These are phyloP conservation scores for Chrysopa pallens DNA, from an alignment of 1,140 invertebrate species.

Conservation along the genomic window DNA sequence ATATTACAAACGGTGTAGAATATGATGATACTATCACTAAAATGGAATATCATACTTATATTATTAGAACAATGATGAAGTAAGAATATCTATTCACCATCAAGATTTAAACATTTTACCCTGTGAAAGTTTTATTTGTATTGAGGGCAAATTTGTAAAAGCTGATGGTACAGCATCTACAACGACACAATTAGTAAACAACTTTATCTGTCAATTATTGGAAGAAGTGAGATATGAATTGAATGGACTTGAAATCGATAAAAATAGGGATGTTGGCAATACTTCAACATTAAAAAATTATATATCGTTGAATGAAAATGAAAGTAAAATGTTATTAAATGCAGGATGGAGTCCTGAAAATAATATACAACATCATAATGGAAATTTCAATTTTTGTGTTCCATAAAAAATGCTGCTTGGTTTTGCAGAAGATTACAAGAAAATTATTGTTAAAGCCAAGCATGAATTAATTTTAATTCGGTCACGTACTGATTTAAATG, in stretches of 20 bases:
- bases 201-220: slow-evolving; percentile 17
- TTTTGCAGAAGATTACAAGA: slow-evolving; percentile 23
- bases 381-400: slow-evolving; percentile 15
- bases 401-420: slow-evolving; percentile 18
- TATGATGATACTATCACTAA: slow-evolving; percentile 16
- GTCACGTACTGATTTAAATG: slow-evolving; percentile 11
- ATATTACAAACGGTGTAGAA: slow-evolving; percentile 7
- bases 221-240: slow-evolving; percentile 21
- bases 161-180: slow-evolving; percentile 4
- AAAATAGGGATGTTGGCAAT: slow-evolving; percentile 18
- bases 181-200: slow-evolving; percentile 12
- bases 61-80: slow-evolving; percentile 15
- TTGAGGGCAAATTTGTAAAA: slow-evolving; percentile 13
- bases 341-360: slow-evolving; percentile 7
- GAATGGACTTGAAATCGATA: slow-evolving; percentile 21
- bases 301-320: slow-evolving; percentile 6
- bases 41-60: slow-evolving; percentile 17
- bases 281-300: slow-evolving; percentile 19
- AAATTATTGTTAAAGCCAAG: slow-evolving; percentile 21
- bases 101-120: slow-evolving; percentile 20
- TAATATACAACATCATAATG: neutral
- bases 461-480: slow-evolving; percentile 21
- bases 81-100: slow-evolving; percentile 17
- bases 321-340: slow-evolving; percentile 9
- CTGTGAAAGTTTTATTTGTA: slow-evolving; percentile 14